These are phyloP conservation scores for Athene cunicularia DNA, from an alignment of 2,113 vertebrate species.

Conservation along the genomic window DNA sequence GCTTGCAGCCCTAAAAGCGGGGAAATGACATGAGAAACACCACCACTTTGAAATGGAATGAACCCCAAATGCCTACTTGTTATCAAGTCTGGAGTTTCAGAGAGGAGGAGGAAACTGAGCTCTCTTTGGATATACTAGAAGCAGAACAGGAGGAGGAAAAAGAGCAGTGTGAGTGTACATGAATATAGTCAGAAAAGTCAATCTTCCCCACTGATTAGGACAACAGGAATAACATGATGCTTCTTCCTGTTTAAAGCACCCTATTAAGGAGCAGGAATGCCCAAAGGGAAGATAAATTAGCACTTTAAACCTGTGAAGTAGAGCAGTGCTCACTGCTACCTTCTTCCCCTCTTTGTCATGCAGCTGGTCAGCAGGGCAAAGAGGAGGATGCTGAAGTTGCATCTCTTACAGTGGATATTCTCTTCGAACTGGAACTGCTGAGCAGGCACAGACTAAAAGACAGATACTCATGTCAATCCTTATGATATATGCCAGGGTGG, in stretches of 20 bases:
- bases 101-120: background rate
- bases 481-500: background rate
- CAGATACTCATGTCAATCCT: background rate
- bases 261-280: background rate
- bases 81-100: background rate
- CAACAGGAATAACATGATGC: background rate
- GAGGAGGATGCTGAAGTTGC: background rate
- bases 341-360: background rate
- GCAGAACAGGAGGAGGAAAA: background rate
- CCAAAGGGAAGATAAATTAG: background rate
- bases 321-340: background rate
- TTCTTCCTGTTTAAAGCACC: background rate
- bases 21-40: background rate
- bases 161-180: background rate
- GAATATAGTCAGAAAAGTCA: background rate
- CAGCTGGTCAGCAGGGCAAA: background rate
- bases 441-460: background rate
- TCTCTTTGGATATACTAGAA: background rate
- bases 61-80: background rate
- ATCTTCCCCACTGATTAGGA: background rate
- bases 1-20: background rate
- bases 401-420: background rate
- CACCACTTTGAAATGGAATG: background rate
- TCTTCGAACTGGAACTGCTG: background rate
- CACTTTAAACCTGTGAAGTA: background rate